Conservation (phyloP, 2,888 invertebrate genomes). For the Nomada flava region DNA sequence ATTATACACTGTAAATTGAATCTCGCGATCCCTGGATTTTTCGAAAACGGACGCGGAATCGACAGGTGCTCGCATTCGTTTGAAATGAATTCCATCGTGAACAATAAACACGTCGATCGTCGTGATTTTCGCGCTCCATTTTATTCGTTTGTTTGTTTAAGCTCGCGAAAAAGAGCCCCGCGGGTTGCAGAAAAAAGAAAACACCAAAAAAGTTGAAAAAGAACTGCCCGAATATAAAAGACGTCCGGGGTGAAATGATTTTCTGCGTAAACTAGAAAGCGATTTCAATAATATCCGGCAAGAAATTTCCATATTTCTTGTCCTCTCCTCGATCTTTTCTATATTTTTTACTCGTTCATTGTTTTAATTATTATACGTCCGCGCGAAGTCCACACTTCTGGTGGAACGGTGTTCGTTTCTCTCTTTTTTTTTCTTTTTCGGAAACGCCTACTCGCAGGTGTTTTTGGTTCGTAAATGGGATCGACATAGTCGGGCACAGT, state of each 20-base stretch:
- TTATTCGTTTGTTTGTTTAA: constrained; percentile 42
- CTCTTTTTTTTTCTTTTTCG: neutral
- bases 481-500: constrained; percentile 33
- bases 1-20: constrained; percentile 67
- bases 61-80: constrained; percentile 64
- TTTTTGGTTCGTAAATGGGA: constrained; percentile 52
- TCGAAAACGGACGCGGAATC: constrained; percentile 62
- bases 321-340: neutral
- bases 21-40: constrained; percentile 62
- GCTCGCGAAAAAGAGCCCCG: neutral
- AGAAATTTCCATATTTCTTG: neutral
- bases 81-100: constrained; percentile 40
- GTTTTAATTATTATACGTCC: neutral
- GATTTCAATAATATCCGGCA: neutral
- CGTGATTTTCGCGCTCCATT: constrained; percentile 31
- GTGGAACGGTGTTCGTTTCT: neutral
- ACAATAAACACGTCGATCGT: constrained; percentile 48
- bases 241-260: constrained; percentile 2
- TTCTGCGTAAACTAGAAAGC: neutral
- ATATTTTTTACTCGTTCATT: neutral
- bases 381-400: neutral
- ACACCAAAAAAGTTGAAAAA: neutral
- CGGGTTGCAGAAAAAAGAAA: neutral
- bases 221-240: neutral
- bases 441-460: neutral